Conservation (phyloP, 2,888 invertebrate genomes). For the Octonoba sinensis region DNA sequence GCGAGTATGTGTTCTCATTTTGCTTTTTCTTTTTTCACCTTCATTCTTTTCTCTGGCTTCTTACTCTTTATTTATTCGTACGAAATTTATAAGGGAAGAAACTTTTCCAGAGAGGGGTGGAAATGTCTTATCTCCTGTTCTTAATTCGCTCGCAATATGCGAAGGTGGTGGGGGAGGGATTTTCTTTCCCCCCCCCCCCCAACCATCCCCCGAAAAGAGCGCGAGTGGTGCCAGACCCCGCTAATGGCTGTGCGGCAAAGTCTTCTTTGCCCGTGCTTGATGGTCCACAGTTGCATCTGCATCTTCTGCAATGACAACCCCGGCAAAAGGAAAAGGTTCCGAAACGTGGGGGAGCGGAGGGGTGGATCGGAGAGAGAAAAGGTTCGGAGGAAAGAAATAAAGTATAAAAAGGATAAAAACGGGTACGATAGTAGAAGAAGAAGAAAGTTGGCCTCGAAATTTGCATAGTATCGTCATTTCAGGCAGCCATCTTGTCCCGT, state of each 20-base stretch:
- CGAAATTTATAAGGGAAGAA: slow-evolving; percentile 48
- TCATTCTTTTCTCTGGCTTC: slow-evolving; percentile 6
- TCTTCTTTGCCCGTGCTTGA: slow-evolving; percentile 32
- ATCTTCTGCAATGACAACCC: slow-evolving; percentile 57
- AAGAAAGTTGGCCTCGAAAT: slow-evolving; percentile 51
- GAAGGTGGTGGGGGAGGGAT: slow-evolving; percentile 10
- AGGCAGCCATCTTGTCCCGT: slow-evolving; percentile 58
- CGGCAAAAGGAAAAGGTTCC: slow-evolving; percentile 2
- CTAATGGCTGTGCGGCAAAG: slow-evolving; percentile 43
- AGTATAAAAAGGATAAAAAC: slow-evolving; percentile 40
- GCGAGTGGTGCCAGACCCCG: slow-evolving; percentile 44
- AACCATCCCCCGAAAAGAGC: slow-evolving; percentile 49
- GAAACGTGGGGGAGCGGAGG: background rate
- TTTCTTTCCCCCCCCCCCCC: slow-evolving; percentile 1
- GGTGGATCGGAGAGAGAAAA: slow-evolving; percentile 49
- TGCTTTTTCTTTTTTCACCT: slow-evolving; percentile 15
- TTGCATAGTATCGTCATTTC: slow-evolving; percentile 63
- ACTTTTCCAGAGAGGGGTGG: slow-evolving; percentile 34
- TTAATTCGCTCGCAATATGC: slow-evolving; percentile 63
- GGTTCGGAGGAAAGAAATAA: slow-evolving; percentile 56
- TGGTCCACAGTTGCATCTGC: slow-evolving; percentile 40
- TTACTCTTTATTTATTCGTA: slow-evolving; percentile 52
- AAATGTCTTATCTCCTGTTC: slow-evolving; percentile 62
- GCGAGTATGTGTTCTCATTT: slow-evolving; percentile 40
- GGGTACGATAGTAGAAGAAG: slow-evolving; percentile 12